These are phyloP conservation scores for Clepsis dumicolana DNA, from an alignment of 2,888 invertebrate species.

Conservation along the genomic window DNA sequence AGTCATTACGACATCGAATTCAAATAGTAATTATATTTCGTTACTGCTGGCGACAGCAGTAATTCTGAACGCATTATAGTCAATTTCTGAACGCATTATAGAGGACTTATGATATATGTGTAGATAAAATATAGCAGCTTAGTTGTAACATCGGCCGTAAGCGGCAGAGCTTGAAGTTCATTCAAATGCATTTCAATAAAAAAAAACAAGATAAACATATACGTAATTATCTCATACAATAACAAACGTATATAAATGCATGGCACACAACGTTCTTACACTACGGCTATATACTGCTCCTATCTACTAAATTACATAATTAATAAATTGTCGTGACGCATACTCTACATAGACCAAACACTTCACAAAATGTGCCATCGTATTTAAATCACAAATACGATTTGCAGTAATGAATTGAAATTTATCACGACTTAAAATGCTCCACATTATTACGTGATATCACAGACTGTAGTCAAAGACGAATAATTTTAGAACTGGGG, in stretches of 20 bases:
- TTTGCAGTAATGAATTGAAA: too few relatives aligned
- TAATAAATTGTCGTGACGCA: slow-evolving; percentile 10
- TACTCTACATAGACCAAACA: slow-evolving; percentile 14
- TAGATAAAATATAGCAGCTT: too few relatives aligned
- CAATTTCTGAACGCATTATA: too few relatives aligned
- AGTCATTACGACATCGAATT: too few relatives aligned
- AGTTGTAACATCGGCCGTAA: slow-evolving; percentile 54
- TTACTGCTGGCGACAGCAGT: too few relatives aligned
- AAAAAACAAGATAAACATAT: slow-evolving; percentile 53
- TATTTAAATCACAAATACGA: neutral
- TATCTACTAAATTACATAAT: slow-evolving; percentile 61
- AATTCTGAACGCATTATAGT: too few relatives aligned
- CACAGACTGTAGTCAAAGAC: too few relatives aligned
- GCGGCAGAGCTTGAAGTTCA: slow-evolving; percentile 50
- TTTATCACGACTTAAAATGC: too few relatives aligned
- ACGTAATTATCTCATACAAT: slow-evolving; percentile 63
- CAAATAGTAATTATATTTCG: too few relatives aligned
- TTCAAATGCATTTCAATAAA: slow-evolving; percentile 64
- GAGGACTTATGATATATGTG: too few relatives aligned
- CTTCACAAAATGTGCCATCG: neutral
- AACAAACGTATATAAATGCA: slow-evolving; percentile 70
- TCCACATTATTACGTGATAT: too few relatives aligned
- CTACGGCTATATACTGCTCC: slow-evolving; percentile 70
- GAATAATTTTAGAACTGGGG: too few relatives aligned
- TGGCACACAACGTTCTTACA: slow-evolving; percentile 72